phyloP scores from a whole-genome alignment of 2,888 invertebrate genomes.

The Drosophila picticornis region DNA sequence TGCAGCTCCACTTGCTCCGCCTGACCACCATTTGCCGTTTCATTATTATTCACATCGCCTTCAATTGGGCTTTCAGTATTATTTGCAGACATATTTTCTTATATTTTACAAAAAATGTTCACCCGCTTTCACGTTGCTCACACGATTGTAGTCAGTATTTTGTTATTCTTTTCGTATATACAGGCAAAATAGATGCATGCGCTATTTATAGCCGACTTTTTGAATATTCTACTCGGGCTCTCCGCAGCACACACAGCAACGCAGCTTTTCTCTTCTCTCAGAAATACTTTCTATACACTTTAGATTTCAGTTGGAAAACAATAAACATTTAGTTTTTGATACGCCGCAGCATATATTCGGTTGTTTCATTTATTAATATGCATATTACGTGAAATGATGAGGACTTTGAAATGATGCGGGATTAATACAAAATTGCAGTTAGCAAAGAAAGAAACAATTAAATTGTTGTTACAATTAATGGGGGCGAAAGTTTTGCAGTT shows the following conservation, averaged over 20 bases:
- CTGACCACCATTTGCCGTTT: slow-evolving; percentile 28
- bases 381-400: slow-evolving; percentile 67
- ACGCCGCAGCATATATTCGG: slow-evolving; percentile 64
- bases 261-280: slow-evolving; percentile 7
- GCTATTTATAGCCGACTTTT: slow-evolving; percentile 64
- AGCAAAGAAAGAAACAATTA: slow-evolving; percentile 66
- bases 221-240: slow-evolving; percentile 33
- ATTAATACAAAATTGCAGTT: slow-evolving; percentile 73
- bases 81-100: slow-evolving; percentile 69
- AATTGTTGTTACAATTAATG: slow-evolving; percentile 72
- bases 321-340: slow-evolving; percentile 67
- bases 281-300: neutral
- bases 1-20: slow-evolving; percentile 30
- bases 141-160: slow-evolving; percentile 28
- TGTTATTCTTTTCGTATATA: slow-evolving; percentile 68
- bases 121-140: slow-evolving; percentile 36
- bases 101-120: slow-evolving; percentile 35
- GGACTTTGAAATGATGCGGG: slow-evolving; percentile 52
- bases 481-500: slow-evolving; percentile 37
- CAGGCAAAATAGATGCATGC: slow-evolving; percentile 69
- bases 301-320: slow-evolving; percentile 13
- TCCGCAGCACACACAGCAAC: slow-evolving; percentile 1
- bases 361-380: slow-evolving; percentile 69
- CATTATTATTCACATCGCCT: slow-evolving; percentile 79
- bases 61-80: slow-evolving; percentile 58